Conservation (phyloP, 2,888 invertebrate species). For the Rotaria socialis region DNA sequence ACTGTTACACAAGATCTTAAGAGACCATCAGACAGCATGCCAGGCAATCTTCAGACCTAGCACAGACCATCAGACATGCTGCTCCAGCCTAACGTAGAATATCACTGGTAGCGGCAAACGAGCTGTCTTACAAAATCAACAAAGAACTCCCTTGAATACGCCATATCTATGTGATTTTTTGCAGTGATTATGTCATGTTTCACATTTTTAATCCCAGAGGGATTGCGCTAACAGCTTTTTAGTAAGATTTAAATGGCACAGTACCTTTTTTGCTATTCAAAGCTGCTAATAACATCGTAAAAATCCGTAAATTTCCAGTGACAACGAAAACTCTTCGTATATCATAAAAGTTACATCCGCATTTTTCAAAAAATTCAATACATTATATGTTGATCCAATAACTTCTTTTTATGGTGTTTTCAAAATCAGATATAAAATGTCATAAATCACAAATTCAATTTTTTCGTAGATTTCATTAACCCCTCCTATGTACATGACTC, state of each 20-base stretch:
- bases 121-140: too few species aligned
- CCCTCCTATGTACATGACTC: constrained; percentile 8
- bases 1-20: too few species aligned
- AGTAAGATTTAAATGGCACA: constrained; percentile 12
- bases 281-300: constrained; percentile 21
- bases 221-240: too few species aligned
- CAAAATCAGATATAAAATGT: constrained; percentile 1
- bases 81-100: too few species aligned
- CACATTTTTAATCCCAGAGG: too few species aligned
- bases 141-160: too few species aligned
- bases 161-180: too few species aligned
- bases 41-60: too few species aligned
- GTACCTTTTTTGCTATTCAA: neutral
- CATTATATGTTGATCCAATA: constrained; percentile 14
- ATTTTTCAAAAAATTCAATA: constrained; percentile 4
- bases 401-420: constrained; percentile 27
- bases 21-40: too few species aligned
- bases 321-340: neutral
- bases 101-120: too few species aligned
- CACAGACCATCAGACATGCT: too few species aligned
- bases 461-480: neutral
- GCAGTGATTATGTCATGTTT: too few species aligned
- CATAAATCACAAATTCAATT: constrained; percentile 22
- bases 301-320: constrained; percentile 10
- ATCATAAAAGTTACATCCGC: constrained; percentile 11